Evolutionary conservation across 1,140 invertebrate species (phyloP).

Genomic region (Pantala flavescens): DNA sequence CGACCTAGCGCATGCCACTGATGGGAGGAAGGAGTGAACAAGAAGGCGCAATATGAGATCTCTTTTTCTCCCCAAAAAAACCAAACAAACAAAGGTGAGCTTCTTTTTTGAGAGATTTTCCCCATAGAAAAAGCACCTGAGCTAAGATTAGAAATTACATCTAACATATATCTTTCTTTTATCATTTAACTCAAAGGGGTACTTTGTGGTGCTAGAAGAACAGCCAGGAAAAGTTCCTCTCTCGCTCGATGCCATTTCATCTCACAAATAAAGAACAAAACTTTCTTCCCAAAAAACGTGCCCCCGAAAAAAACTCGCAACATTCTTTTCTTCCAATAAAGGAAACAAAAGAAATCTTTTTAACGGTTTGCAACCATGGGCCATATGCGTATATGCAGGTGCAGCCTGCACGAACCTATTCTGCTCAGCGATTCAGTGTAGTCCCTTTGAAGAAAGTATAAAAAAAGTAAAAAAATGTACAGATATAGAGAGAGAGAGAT

Average conservation of each 20-base stretch:
- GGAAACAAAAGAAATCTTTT: no score
- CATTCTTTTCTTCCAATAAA: no score
- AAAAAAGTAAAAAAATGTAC: not conserved
- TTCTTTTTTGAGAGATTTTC: constrained; percentile 32
- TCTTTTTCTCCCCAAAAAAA: constrained; percentile 21
- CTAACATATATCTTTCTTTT: constrained; percentile 37
- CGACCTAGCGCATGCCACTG: constrained; percentile 98
- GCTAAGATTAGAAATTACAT: constrained; percentile 24
- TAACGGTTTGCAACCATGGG: no score
- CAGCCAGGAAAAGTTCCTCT: constrained; percentile 32
- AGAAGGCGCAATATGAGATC: constrained; percentile 22
- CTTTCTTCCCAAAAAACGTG: not conserved
- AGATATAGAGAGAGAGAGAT: constrained; percentile 6
- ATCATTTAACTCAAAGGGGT: constrained; percentile 29
- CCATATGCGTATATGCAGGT: constrained; percentile 13
- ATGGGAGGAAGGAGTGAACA: constrained; percentile 29
- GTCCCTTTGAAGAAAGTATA: not conserved
- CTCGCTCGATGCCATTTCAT: not conserved
- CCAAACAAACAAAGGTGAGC: constrained; percentile 26
- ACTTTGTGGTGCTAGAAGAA: constrained; percentile 41
- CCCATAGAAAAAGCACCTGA: constrained; percentile 25
- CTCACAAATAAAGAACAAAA: not conserved
- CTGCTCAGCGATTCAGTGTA: constrained; percentile 20
- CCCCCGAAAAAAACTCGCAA: not conserved
- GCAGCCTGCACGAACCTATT: constrained; percentile 19